phyloP scores from a whole-genome alignment of 53 echinoderm and acorn worm species.

The Paracentrotus lividus region DNA sequence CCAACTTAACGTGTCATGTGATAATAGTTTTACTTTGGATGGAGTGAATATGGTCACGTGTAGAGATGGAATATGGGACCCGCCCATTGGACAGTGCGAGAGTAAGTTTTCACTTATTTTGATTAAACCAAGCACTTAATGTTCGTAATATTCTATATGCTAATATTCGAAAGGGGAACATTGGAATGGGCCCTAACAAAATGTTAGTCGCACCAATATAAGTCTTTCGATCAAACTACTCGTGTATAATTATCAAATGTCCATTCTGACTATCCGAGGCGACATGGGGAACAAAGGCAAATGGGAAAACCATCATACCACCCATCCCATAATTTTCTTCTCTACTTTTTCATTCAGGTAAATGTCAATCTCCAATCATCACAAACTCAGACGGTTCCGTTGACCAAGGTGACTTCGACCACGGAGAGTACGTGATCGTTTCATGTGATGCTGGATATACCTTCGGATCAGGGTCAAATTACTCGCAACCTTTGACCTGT shows the following conservation, averaged over 20 bases:
- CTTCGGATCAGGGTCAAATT: conserved; percentile 4
- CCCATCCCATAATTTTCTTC: too few species aligned
- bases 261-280: too few species aligned
- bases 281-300: too few species aligned
- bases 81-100: conserved; percentile 21
- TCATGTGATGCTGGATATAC: conserved; percentile 13
- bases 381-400: not conserved
- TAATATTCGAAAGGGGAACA: too few species aligned
- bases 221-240: too few species aligned
- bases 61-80: conserved; percentile 5
- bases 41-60: conserved; percentile 32
- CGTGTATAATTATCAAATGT: too few species aligned
- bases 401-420: not conserved
- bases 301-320: too few species aligned
- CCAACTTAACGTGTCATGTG: not conserved
- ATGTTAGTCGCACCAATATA: too few species aligned
- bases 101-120: not conserved
- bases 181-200: too few species aligned
- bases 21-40: not conserved
- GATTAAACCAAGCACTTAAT: too few species aligned
- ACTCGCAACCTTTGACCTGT: not conserved
- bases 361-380: not conserved
- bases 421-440: conserved; percentile 30
- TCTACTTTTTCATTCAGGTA: not conserved
- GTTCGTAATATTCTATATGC: too few species aligned